A percentile compares a stretch with the other conserved stretches of the same genome.
These are phyloP conservation scores for Anastatus disparis DNA, from an alignment of 1,140 invertebrate genomes.

Conservation along the genomic window DNA sequence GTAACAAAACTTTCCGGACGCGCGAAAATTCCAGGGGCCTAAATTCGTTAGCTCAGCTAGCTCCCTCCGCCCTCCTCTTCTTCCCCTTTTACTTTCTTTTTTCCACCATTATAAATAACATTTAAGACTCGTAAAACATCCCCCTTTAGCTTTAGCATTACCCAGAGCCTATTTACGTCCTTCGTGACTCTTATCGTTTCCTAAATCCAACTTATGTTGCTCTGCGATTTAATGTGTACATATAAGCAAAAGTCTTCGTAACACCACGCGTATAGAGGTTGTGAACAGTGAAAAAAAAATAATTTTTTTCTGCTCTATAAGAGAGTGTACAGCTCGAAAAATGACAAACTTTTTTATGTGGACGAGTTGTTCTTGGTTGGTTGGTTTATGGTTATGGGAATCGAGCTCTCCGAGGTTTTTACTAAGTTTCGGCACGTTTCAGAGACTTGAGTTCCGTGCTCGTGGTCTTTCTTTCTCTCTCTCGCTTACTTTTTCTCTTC, in stretches of 20 bases:
- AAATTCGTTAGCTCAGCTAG: neutral
- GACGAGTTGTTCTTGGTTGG: neutral
- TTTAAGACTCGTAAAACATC: conserved; percentile 25
- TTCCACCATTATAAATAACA: conserved; percentile 24
- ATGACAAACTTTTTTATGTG: neutral
- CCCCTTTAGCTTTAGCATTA: conserved; percentile 13
- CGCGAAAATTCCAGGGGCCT: conserved; percentile 14
- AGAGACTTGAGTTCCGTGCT: too few species aligned
- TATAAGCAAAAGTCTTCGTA: too few species aligned
- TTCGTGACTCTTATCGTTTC: conserved; percentile 28
- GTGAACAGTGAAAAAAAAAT: too few species aligned
- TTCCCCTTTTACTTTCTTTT: too few species aligned
- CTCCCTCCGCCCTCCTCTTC: neutral
- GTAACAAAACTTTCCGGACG: neutral
- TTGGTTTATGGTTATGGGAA: neutral
- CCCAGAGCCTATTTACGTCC: conserved; percentile 21
- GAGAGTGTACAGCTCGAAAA: neutral
- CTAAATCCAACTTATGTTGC: neutral
- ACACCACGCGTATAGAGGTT: too few species aligned
- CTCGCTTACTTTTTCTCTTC: too few species aligned
- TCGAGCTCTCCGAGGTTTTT: neutral
- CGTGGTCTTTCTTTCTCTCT: too few species aligned
- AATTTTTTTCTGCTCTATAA: too few species aligned
- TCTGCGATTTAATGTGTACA: conserved; percentile 10
- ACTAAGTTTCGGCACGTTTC: neutral